A percentile compares a stretch with the other conserved stretches of the same genome.
phyloP scores from a whole-genome alignment of 2,888 invertebrate species.

The Hipparchia sbordonii region DNA sequence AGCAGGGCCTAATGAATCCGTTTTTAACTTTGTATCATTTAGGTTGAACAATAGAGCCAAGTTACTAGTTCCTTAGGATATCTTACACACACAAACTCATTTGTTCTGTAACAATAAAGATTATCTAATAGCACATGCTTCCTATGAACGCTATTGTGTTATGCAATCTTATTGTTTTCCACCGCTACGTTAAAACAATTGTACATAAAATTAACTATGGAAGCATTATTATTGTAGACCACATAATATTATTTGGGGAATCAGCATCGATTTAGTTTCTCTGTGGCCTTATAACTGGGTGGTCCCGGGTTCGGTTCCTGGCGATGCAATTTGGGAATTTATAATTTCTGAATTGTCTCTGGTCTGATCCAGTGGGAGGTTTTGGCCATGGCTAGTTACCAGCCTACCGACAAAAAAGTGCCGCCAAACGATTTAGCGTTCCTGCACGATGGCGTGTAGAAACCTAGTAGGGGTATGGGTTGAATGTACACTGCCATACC shows the following conservation, averaged over 20 bases:
- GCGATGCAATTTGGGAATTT: no score
- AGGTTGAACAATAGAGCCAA: conserved; percentile 15
- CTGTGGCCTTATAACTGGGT: no score
- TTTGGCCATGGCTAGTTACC: no score
- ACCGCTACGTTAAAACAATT: conserved; percentile 20
- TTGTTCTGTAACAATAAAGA: conserved; percentile 37
- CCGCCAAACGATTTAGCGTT: no score
- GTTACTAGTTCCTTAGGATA: conserved; percentile 17
- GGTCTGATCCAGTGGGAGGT: no score
- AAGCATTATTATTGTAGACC: not conserved
- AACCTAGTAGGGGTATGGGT: no score
- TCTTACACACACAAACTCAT: conserved; percentile 17
- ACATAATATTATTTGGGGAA: not conserved
- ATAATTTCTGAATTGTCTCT: no score
- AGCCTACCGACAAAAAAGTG: no score
- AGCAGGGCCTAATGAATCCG: not conserved
- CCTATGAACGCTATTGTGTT: conserved; percentile 34
- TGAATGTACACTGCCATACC: no score
- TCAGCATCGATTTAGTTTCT: not conserved
- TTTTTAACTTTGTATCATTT: conserved; percentile 6
- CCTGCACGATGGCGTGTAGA: no score
- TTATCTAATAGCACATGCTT: conserved; percentile 35
- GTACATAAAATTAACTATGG: not conserved
- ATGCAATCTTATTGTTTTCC: conserved; percentile 35
- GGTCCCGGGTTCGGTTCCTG: no score